Conservation (phyloP, 2,113 vertebrate genomes). For the Pao palembangensis region DNA sequence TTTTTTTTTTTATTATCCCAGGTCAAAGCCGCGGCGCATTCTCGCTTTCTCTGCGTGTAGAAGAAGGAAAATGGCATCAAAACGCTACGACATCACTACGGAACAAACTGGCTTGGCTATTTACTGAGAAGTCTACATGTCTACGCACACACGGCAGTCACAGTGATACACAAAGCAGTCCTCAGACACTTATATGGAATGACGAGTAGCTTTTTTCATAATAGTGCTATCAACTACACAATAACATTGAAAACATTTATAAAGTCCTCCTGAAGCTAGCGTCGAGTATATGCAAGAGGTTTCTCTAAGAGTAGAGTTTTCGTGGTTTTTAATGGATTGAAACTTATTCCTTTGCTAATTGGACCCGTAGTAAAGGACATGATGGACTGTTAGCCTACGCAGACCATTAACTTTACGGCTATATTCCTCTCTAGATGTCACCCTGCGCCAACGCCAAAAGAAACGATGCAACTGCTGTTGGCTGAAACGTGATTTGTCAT, state of each 20-base stretch:
- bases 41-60: slow-evolving; percentile 72
- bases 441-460: slow-evolving; percentile 41
- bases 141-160: slow-evolving; percentile 98
- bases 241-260: slow-evolving; percentile 97
- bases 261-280: slow-evolving; percentile 93
- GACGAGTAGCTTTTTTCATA: slow-evolving; percentile 92
- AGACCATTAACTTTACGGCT: slow-evolving; percentile 79
- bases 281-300: slow-evolving; percentile 91
- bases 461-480: slow-evolving; percentile 40
- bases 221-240: slow-evolving; percentile 97
- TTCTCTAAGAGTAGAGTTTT: slow-evolving; percentile 75
- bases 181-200: slow-evolving; percentile 93
- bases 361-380: slow-evolving; percentile 85
- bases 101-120: slow-evolving; percentile 88
- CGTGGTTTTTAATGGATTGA: slow-evolving; percentile 83
- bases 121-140: slow-evolving; percentile 95
- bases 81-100: slow-evolving; percentile 89
- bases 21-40: slow-evolving; percentile 62
- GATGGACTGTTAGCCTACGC: slow-evolving; percentile 75
- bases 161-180: slow-evolving; percentile 99
- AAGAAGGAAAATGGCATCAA: slow-evolving; percentile 86
- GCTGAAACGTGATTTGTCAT: slow-evolving; percentile 48
- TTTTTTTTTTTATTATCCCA: slow-evolving; percentile 53
- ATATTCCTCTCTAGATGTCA: slow-evolving; percentile 39
- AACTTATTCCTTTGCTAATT: slow-evolving; percentile 79